These are phyloP conservation scores for Nerophis lumbriciformis DNA, from an alignment of 2,113 vertebrate species.

Conservation along the genomic window DNA sequence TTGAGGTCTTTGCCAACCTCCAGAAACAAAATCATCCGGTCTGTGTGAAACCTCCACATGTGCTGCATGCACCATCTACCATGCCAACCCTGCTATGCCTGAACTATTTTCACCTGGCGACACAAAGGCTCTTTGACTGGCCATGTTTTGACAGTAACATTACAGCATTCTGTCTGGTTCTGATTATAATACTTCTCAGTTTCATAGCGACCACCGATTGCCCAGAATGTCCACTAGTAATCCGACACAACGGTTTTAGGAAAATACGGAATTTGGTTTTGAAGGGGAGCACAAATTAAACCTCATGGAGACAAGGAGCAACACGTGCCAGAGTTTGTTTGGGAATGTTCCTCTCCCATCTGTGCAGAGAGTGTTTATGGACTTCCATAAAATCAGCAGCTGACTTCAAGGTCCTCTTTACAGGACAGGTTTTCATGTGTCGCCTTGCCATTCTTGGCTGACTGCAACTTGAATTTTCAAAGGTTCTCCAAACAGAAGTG, in stretches of 20 bases:
- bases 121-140: conserved; percentile 63
- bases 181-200: conserved; percentile 10
- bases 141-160: conserved; percentile 61
- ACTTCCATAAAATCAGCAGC: conserved; percentile 55
- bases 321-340: conserved; percentile 27
- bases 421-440: conserved; percentile 34
- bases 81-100: conserved; percentile 30
- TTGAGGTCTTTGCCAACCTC: conserved; percentile 20
- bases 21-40: not conserved
- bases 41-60: conserved; percentile 17
- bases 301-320: conserved; percentile 27
- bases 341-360: conserved; percentile 43
- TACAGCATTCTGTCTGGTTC: conserved; percentile 40
- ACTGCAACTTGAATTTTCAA: conserved; percentile 29
- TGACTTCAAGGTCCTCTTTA: conserved; percentile 34
- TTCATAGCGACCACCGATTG: conserved; percentile 24
- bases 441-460: conserved; percentile 31
- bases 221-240: conserved; percentile 42
- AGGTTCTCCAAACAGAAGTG: conserved; percentile 10
- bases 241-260: conserved; percentile 38
- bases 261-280: conserved; percentile 40
- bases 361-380: conserved; percentile 49
- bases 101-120: conserved; percentile 39
- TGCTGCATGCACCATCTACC: conserved; percentile 25
- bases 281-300: conserved; percentile 35